These are phyloP conservation scores for Ptyas mucosa DNA, from an alignment of 2,113 vertebrate genomes.

Conservation along the genomic window DNA sequence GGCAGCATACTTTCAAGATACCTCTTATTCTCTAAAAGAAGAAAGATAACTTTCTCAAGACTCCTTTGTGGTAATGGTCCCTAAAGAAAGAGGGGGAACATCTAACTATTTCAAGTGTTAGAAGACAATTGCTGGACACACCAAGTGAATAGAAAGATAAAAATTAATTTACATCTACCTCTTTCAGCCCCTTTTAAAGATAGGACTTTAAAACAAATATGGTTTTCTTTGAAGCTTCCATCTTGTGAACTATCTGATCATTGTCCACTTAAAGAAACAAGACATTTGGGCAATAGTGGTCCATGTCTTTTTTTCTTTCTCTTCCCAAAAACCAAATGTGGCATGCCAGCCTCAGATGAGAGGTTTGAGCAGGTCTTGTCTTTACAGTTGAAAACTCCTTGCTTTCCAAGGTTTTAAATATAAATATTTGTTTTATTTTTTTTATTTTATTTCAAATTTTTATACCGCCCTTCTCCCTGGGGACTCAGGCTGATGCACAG, in stretches of 20 bases:
- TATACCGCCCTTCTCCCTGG: no score
- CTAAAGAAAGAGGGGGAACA: not conserved
- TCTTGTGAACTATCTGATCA: not conserved
- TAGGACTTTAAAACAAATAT: not conserved
- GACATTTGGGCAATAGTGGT: not conserved
- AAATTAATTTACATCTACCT: not conserved
- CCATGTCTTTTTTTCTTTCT: not conserved
- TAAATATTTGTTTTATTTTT: no score
- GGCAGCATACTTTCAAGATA: not conserved
- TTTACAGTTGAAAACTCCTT: no score
- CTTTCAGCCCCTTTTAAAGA: no score
- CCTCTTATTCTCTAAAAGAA: not conserved
- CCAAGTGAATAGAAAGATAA: not conserved
- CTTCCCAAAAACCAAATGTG: not conserved
- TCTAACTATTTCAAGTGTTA: not conserved
- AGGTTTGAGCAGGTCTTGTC: not conserved
- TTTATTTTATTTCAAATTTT: no score
- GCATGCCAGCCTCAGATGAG: not conserved
- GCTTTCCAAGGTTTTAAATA: no score
- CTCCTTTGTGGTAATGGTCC: not conserved
- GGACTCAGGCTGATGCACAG: no score
- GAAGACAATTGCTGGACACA: not conserved
- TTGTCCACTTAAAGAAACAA: not conserved
- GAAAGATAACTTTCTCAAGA: not conserved
- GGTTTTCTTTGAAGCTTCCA: not conserved